A percentile compares a stretch with the other conserved stretches of the same genome.
These are phyloP conservation scores for Lutraria lutraria DNA, from an alignment of 2,888 invertebrate species.

Conservation along the genomic window DNA sequence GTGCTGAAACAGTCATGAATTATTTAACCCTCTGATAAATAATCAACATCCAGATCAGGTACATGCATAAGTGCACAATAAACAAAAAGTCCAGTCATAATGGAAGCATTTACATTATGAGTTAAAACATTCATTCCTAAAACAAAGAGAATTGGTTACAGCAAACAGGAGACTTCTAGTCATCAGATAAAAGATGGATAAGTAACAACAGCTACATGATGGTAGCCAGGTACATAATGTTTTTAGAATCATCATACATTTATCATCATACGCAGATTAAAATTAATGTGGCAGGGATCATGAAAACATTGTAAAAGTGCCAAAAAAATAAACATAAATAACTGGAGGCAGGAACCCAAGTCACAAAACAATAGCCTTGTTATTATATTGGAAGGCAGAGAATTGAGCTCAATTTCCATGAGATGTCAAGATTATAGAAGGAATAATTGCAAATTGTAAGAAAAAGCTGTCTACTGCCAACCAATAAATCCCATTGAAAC, in stretches of 20 bases:
- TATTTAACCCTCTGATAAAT: neutral
- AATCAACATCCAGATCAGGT: neutral
- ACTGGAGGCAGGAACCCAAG: neutral
- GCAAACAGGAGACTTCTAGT: neutral
- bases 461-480: slow-evolving; percentile 6
- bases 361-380: slow-evolving; percentile 5
- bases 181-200: neutral
- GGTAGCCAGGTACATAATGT: neutral
- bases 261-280: neutral
- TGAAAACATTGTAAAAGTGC: slow-evolving; percentile 28
- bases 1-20: neutral
- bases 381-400: slow-evolving; percentile 1
- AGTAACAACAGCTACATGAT: neutral
- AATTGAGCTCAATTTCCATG: slow-evolving; percentile 14
- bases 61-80: neutral
- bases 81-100: neutral
- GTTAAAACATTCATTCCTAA: neutral
- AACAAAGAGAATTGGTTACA: neutral
- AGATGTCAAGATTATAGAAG: slow-evolving; percentile 22
- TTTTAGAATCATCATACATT: neutral
- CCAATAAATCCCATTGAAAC: slow-evolving; percentile 15
- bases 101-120: neutral
- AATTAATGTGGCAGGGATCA: slow-evolving; percentile 25
- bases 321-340: slow-evolving; percentile 18
- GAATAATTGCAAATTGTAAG: slow-evolving; percentile 13